These are phyloP conservation scores for Xenopus borealis DNA, from an alignment of 2,113 vertebrate genomes.

Conservation along the genomic window DNA sequence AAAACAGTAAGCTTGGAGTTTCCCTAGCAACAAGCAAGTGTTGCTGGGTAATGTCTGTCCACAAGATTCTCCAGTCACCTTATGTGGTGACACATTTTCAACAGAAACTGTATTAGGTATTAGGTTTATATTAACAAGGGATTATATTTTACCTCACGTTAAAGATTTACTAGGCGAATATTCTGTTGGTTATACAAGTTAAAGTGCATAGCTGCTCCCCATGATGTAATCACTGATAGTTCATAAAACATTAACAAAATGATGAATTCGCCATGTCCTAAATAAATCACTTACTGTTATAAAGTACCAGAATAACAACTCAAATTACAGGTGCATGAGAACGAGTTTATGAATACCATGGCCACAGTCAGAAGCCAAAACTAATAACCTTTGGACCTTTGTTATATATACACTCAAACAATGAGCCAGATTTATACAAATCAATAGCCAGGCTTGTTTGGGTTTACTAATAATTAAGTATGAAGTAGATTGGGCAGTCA, in stretches of 20 bases:
- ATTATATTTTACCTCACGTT: no score
- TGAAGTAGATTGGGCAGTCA: no score
- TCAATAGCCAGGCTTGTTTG: background rate
- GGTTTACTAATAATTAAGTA: background rate
- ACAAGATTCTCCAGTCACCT: no score
- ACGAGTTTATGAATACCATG: background rate
- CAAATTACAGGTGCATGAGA: background rate
- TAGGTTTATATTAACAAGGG: no score
- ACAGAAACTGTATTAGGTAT: no score
- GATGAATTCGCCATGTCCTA: background rate
- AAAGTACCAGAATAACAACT: background rate
- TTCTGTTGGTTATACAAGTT: background rate
- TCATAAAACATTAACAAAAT: slow-evolving; percentile 17
- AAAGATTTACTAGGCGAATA: no score
- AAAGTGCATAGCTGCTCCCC: background rate
- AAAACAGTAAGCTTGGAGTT: no score
- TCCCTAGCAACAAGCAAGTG: no score
- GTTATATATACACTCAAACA: no score
- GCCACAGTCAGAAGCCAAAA: background rate
- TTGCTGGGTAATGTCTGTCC: no score
- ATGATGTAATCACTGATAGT: slow-evolving; percentile 11
- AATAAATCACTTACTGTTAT: background rate
- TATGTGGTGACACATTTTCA: no score
- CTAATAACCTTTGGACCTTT: background rate
- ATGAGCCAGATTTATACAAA: background rate